Conservation (phyloP, 2,797 vertebrate genomes). For the Schizothorax lantsangensis region DNA sequence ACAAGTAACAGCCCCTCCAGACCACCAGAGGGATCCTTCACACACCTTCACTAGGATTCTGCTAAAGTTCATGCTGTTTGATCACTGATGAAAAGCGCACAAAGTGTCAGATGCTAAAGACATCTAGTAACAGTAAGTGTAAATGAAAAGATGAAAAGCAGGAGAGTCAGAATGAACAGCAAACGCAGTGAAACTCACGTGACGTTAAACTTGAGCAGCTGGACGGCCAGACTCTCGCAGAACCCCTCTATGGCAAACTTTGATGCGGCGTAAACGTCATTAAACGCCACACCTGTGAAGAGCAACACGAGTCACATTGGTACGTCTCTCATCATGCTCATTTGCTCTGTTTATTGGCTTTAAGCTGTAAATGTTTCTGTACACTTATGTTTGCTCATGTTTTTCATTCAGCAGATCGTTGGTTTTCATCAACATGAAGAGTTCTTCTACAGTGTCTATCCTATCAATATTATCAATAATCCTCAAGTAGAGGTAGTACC, state of each 20-base stretch:
- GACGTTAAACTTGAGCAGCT: constrained; percentile 81
- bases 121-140: too few relatives aligned
- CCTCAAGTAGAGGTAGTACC: neutral
- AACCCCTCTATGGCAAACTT: constrained; percentile 88
- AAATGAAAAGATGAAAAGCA: too few relatives aligned
- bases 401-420: neutral
- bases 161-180: too few relatives aligned
- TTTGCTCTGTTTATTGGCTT: too few relatives aligned
- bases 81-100: too few relatives aligned
- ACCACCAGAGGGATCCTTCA: neutral
- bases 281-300: constrained; percentile 81
- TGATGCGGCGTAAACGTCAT: constrained; percentile 82
- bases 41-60: neutral
- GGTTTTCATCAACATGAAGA: neutral
- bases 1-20: neutral
- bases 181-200: constrained; percentile 72
- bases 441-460: too few relatives aligned
- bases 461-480: too few relatives aligned
- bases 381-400: neutral
- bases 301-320: neutral
- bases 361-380: neutral
- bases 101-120: too few relatives aligned
- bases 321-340: neutral
- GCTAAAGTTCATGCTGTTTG: neutral
- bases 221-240: constrained; percentile 83